phyloP scores from a whole-genome alignment of 2,113 vertebrate species.

The Nerophis lumbriciformis region DNA sequence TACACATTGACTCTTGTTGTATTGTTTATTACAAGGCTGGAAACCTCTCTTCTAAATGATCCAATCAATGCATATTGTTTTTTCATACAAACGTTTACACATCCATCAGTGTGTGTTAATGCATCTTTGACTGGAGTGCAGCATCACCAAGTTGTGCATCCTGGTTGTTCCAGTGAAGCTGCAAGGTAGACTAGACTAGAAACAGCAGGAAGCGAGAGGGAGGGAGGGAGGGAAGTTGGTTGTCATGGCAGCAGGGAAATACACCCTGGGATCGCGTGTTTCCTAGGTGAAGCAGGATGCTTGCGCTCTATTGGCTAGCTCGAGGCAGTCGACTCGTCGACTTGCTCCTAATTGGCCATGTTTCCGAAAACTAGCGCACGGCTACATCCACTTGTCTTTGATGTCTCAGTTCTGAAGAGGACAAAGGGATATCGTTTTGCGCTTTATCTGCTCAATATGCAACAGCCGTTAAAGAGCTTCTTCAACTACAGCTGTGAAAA shows the following conservation, averaged over 20 bases:
- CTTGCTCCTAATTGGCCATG: slow-evolving; percentile 50
- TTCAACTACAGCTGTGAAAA: slow-evolving; percentile 13
- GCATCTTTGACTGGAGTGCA: slow-evolving; percentile 53
- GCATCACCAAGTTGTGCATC: slow-evolving; percentile 47
- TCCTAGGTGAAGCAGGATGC: slow-evolving; percentile 67
- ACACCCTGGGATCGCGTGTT: slow-evolving; percentile 66
- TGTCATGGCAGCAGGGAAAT: slow-evolving; percentile 71
- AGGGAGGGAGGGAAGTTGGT: slow-evolving; percentile 36
- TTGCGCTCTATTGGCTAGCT: slow-evolving; percentile 56
- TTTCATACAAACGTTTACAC: slow-evolving; percentile 3
- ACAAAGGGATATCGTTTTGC: slow-evolving; percentile 29
- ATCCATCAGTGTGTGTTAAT: slow-evolving; percentile 25
- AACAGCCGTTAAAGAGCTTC: slow-evolving; percentile 12
- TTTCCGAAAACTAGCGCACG: slow-evolving; percentile 38
- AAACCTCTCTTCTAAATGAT: too few relatives aligned
- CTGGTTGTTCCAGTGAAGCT: slow-evolving; percentile 43
- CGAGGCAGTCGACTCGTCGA: slow-evolving; percentile 35
- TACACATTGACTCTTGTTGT: neutral
- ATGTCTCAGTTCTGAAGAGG: slow-evolving; percentile 41
- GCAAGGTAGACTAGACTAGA: slow-evolving; percentile 51
- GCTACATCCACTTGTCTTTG: slow-evolving; percentile 34
- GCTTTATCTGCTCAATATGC: slow-evolving; percentile 26
- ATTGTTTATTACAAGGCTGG: neutral
- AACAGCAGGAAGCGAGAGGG: slow-evolving; percentile 19
- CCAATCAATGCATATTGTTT: slow-evolving; percentile 1